Evolutionary conservation across 1,140 invertebrate genomes (phyloP).

Genomic region (Maconellicoccus hirsutus): DNA sequence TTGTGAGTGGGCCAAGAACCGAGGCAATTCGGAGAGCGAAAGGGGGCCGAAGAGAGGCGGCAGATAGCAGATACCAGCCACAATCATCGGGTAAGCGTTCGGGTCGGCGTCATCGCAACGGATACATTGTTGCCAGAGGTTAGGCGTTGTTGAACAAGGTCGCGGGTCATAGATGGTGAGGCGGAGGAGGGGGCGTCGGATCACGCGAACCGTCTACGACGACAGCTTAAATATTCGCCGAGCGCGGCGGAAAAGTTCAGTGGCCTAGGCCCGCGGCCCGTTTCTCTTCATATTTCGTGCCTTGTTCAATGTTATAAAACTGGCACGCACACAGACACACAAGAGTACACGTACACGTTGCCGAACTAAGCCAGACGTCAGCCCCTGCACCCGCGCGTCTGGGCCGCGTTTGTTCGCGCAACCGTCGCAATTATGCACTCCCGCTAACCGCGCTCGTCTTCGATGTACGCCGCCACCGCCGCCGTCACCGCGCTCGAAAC

Average conservation of each 20-base stretch:
- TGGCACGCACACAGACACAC: no score
- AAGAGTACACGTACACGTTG: no score
- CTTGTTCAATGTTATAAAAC: no score
- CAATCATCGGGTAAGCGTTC: no score
- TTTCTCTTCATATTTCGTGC: background rate
- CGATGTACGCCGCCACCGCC: background rate
- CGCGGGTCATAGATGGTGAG: background rate
- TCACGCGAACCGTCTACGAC: conserved; percentile 19
- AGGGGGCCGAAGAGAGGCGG: background rate
- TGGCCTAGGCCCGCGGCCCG: background rate
- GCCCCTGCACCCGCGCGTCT: background rate
- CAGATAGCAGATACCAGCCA: background rate
- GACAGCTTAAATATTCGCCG: conserved; percentile 20
- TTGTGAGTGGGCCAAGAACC: background rate
- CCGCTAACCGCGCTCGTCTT: no score
- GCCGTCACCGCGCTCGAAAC: background rate
- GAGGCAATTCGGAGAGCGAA: background rate
- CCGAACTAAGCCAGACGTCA: conserved; percentile 14
- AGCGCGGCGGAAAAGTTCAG: conserved; percentile 14
- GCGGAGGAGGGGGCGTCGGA: background rate
- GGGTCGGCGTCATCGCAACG: background rate
- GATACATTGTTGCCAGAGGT: conserved; percentile 19
- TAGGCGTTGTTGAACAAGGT: conserved; percentile 17
- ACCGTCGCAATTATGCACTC: background rate
- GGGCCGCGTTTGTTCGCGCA: background rate